These are phyloP conservation scores for Acronicta alni DNA, from an alignment of 2,888 invertebrate genomes.

Conservation along the genomic window DNA sequence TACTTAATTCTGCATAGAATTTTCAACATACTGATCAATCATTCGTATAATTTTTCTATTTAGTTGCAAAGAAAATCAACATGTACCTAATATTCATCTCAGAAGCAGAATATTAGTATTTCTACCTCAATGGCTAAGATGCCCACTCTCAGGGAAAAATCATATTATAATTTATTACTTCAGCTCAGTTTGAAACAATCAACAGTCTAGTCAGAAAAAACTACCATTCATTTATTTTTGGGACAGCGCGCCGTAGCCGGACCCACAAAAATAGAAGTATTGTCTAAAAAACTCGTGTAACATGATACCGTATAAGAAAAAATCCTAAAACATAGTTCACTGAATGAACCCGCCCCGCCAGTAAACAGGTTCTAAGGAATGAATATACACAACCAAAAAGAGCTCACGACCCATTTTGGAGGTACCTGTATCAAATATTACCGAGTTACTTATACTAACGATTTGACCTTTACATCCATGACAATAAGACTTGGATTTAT, in stretches of 20 bases:
- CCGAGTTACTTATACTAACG: constrained; percentile 6
- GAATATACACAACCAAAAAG: constrained; percentile 50
- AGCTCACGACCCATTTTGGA: constrained; percentile 38
- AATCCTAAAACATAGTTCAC: constrained; percentile 48
- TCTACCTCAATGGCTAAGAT: too few relatives aligned
- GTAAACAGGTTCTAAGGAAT: constrained; percentile 57
- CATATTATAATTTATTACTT: too few relatives aligned
- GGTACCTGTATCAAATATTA: constrained; percentile 45
- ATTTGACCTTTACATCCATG: constrained; percentile 9
- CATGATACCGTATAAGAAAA: constrained; percentile 34
- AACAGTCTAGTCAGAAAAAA: not conserved
- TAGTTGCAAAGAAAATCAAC: too few relatives aligned
- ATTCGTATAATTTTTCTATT: too few relatives aligned
- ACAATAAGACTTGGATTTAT: constrained; percentile 10
- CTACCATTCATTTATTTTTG: constrained; percentile 14
- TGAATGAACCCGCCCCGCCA: constrained; percentile 54
- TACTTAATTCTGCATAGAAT: too few relatives aligned
- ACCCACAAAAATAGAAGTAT: constrained; percentile 28
- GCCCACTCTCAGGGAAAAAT: too few relatives aligned
- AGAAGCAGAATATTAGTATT: too few relatives aligned
- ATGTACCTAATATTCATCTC: not conserved
- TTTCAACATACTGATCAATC: too few relatives aligned
- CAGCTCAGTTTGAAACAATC: too few relatives aligned
- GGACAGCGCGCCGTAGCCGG: constrained; percentile 2
- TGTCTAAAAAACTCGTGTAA: constrained; percentile 33